Evolutionary conservation across 2,797 vertebrate genomes (phyloP).

Genomic region (Aplochiton taeniatus): DNA sequence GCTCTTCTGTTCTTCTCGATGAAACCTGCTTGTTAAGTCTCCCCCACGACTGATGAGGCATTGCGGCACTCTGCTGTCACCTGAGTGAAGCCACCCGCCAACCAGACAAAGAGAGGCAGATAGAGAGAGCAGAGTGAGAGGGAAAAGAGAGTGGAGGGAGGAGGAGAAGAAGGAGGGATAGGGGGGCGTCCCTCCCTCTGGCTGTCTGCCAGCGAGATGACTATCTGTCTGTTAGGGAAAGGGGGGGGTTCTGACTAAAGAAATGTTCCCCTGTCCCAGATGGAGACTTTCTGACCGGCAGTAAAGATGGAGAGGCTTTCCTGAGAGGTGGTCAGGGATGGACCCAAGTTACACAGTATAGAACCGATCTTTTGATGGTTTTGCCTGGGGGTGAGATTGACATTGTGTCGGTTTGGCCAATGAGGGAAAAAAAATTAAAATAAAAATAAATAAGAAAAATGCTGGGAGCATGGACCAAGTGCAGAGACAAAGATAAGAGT

Average conservation of each 20-base stretch:
- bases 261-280: constrained; percentile 1
- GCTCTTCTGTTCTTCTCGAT: constrained; percentile 42
- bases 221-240: constrained; percentile 52
- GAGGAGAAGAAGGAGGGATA: constrained; percentile 33
- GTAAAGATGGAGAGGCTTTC: too few relatives aligned
- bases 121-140: not conserved
- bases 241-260: constrained; percentile 2
- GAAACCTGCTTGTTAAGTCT: constrained; percentile 64
- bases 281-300: too few relatives aligned
- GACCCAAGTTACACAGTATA: too few relatives aligned
- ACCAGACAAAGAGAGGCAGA: constrained; percentile 63
- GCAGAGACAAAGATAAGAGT: not conserved
- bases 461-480: constrained; percentile 3
- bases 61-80: constrained; percentile 69
- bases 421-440: constrained; percentile 5
- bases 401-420: too few relatives aligned
- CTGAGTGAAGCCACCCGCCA: constrained; percentile 63
- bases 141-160: constrained; percentile 13
- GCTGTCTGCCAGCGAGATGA: constrained; percentile 47
- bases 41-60: constrained; percentile 68
- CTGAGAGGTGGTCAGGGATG: too few relatives aligned
- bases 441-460: constrained; percentile 28
- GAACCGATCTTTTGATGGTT: too few relatives aligned
- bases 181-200: constrained; percentile 37
- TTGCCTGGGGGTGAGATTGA: too few relatives aligned